A percentile compares a stretch with the other conserved stretches of the same genome.
Conservation (phyloP, 2,888 invertebrate species). For the Luffia ferchaultella region DNA sequence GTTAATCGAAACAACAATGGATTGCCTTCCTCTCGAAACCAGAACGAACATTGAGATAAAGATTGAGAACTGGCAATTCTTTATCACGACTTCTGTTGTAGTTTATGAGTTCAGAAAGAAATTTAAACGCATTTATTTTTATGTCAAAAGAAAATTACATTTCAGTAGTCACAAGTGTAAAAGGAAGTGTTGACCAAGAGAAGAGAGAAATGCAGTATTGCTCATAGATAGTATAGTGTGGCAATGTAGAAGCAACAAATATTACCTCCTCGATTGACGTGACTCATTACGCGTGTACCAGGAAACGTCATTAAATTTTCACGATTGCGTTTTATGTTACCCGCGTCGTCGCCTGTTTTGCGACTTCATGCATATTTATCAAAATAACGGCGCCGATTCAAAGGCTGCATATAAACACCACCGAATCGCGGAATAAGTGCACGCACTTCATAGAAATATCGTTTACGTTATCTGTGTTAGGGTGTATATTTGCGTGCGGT, state of each 20-base stretch:
- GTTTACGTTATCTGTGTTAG: conserved; percentile 47
- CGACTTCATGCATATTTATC: conserved; percentile 64
- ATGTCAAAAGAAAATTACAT: background rate
- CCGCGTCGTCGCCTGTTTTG: conserved; percentile 48
- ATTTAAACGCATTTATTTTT: background rate
- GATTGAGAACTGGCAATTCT: background rate
- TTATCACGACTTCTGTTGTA: background rate
- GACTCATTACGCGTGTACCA: conserved; percentile 59
- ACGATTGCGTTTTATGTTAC: conserved; percentile 60
- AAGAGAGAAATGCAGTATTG: too few species aligned
- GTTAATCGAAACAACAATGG: too few species aligned
- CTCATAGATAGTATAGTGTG: too few species aligned
- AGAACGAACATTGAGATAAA: too few species aligned
- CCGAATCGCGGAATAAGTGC: conserved; percentile 38
- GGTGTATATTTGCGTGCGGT: conserved; percentile 45
- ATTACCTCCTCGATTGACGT: conserved; percentile 60
- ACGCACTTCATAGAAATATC: conserved; percentile 34
- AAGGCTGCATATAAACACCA: conserved; percentile 61
- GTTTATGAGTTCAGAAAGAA: too few species aligned
- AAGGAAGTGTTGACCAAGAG: too few species aligned
- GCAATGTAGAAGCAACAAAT: conserved; percentile 41
- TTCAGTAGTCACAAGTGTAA: background rate
- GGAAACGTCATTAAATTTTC: conserved; percentile 64
- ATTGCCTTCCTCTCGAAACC: too few species aligned
- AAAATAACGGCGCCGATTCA: conserved; percentile 64